A percentile compares a stretch with the other conserved stretches of the same genome.
Conservation (phyloP, 2,113 vertebrate species). For the Phalacrocorax aristotelis region DNA sequence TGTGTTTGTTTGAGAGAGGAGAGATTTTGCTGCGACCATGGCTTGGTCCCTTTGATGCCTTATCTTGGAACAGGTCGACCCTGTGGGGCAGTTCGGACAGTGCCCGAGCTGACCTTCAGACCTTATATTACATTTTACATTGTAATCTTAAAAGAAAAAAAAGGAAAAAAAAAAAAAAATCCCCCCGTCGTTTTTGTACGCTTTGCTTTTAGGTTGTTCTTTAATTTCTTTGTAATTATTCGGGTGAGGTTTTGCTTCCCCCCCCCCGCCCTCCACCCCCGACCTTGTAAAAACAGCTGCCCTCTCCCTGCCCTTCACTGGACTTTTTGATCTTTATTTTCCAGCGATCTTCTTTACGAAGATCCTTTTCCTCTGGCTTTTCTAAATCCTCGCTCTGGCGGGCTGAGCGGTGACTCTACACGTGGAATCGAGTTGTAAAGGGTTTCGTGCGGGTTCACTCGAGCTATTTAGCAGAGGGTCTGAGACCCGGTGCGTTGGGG, state of each 20-base stretch:
- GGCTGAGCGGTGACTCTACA: background rate
- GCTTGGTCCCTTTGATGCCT: constrained; percentile 75
- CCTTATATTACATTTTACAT: background rate
- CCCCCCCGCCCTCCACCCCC: no score
- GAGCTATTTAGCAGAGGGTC: background rate
- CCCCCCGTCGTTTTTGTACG: background rate
- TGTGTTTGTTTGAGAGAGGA: constrained; percentile 70
- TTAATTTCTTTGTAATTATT: background rate
- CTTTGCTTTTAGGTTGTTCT: constrained; percentile 7
- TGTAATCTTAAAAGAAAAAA: background rate
- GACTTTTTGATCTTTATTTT: background rate
- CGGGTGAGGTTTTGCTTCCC: background rate
- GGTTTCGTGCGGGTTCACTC: background rate
- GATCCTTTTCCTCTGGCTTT: background rate
- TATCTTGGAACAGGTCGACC: constrained; percentile 50
- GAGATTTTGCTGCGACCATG: constrained; percentile 76
- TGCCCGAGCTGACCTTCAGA: background rate
- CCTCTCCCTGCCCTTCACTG: background rate
- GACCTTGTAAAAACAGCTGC: background rate
- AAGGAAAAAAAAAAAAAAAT: rapidly evolving
- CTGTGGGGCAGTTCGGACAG: background rate
- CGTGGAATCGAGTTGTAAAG: background rate
- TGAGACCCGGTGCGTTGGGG: background rate
- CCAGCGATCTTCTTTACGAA: background rate
- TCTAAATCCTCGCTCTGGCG: background rate